Percentiles rank a stretch among this genome's conserved stretches.
These are phyloP conservation scores for Quadroppia sp. DNA, from an alignment of 2,888 invertebrate species.

Conservation along the genomic window DNA sequence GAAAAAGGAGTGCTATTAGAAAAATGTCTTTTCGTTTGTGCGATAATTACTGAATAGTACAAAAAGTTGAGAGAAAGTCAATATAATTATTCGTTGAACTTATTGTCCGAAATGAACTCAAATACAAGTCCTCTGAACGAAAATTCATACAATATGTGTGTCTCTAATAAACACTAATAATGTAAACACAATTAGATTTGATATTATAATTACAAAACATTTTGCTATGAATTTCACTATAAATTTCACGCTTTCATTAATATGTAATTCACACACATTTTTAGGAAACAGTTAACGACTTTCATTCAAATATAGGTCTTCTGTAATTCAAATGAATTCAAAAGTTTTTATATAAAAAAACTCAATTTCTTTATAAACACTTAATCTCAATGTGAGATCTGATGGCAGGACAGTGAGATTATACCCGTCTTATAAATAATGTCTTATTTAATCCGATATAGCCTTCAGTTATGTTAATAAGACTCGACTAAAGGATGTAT, in stretches of 20 bases:
- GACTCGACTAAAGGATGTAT: not conserved
- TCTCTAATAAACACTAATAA: no score
- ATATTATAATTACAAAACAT: no score
- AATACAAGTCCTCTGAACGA: not conserved
- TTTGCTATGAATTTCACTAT: not conserved
- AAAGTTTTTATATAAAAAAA: no score
- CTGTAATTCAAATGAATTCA: not conserved
- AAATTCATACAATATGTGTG: no score
- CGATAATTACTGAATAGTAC: not conserved
- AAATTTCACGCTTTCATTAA: not conserved
- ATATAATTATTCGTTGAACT: constrained; percentile 1
- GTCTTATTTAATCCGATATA: not conserved
- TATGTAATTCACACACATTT: not conserved
- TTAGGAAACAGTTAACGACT: no score
- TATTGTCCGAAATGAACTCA: not conserved
- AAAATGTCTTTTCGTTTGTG: not conserved
- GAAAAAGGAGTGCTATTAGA: not conserved
- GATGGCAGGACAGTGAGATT: not conserved
- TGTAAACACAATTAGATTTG: no score
- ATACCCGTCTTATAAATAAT: not conserved
- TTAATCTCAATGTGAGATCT: not conserved
- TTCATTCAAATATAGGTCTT: no score
- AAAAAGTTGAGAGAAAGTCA: not conserved
- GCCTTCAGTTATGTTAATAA: constrained; percentile 7
- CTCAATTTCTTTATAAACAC: no score